Evolutionary conservation across 2,888 invertebrate genomes (phyloP).

Genomic region (Scelioninae gen. 1): DNA sequence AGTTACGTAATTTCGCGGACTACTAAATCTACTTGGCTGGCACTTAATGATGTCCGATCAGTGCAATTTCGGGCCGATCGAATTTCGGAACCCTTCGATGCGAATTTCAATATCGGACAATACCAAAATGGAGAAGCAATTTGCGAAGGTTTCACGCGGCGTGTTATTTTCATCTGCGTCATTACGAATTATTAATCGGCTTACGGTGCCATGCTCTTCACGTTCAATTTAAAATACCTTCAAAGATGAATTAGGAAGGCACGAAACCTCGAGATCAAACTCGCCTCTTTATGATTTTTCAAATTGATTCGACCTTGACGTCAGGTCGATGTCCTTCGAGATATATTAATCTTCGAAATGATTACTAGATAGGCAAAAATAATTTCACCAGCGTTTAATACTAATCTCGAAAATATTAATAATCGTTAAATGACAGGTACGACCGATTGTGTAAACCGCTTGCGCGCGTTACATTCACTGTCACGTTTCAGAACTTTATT

Average conservation of each 20-base stretch:
- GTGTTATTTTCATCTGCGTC: constrained; percentile 62
- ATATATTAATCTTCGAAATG: constrained; percentile 57
- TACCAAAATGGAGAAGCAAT: constrained; percentile 17
- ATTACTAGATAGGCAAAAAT: constrained; percentile 62
- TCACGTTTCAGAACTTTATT: constrained; percentile 25
- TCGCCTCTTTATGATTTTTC: constrained; percentile 61
- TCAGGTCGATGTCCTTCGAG: constrained; percentile 64
- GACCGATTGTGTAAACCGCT: constrained; percentile 49
- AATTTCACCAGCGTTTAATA: constrained; percentile 53
- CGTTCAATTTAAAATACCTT: constrained; percentile 63
- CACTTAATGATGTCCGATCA: too few species aligned
- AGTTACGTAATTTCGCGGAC: too few species aligned
- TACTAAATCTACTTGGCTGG: too few species aligned
- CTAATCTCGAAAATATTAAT: constrained; percentile 61
- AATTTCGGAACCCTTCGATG: too few species aligned
- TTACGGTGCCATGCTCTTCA: constrained; percentile 57
- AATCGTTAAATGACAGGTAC: constrained; percentile 48
- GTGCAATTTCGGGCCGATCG: constrained; percentile 10
- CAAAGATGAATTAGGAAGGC: constrained; percentile 64
- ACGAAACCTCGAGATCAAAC: constrained; percentile 40
- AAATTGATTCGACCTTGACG: constrained; percentile 68
- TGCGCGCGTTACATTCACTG: constrained; percentile 42
- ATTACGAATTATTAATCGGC: constrained; percentile 66
- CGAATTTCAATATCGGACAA: too few species aligned
- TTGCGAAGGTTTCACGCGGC: constrained; percentile 37